These are phyloP conservation scores for Rhinichthys osculus DNA, from an alignment of 2,797 vertebrate species.

Conservation along the genomic window DNA sequence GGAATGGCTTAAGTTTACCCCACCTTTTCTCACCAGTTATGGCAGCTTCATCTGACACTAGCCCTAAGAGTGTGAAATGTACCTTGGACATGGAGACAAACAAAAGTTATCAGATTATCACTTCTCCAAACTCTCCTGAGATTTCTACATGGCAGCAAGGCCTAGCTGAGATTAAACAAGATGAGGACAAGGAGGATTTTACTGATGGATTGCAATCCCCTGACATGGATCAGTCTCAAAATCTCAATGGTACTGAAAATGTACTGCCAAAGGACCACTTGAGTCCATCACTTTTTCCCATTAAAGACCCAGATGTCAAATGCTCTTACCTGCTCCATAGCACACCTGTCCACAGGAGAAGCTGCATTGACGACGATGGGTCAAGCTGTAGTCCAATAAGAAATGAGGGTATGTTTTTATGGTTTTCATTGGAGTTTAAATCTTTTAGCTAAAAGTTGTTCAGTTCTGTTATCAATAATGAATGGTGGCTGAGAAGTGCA, in stretches of 20 bases:
- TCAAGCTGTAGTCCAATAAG: constrained; percentile 83
- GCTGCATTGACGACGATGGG: constrained; percentile 70
- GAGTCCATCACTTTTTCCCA: constrained; percentile 64
- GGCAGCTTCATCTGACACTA: constrained; percentile 60
- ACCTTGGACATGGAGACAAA: constrained; percentile 68
- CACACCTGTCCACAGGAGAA: constrained; percentile 82
- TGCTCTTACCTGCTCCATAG: constrained; percentile 81
- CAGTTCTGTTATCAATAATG: neutral
- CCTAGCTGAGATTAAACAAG: constrained; percentile 66
- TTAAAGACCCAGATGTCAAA: constrained; percentile 64
- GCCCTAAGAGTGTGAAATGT: constrained; percentile 66
- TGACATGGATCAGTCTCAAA: constrained; percentile 35
- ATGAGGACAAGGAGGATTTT: constrained; percentile 64
- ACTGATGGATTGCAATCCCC: constrained; percentile 59
- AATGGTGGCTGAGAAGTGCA: neutral
- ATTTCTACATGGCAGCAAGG: constrained; percentile 88
- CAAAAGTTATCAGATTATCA: constrained; percentile 67
- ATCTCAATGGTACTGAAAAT: constrained; percentile 61
- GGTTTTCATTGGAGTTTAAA: neutral
- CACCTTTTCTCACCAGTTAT: constrained; percentile 68
- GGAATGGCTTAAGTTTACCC: constrained; percentile 72
- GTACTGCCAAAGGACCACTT: constrained; percentile 66
- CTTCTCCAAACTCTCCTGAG: constrained; percentile 82
- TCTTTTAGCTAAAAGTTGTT: constrained; percentile 6
- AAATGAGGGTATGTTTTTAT: constrained; percentile 77